Evolutionary conservation across 2,888 invertebrate genomes (phyloP), one percentile per base, ranked within the genome.

Genomic region (Macrophya alboannulata): DNA sequence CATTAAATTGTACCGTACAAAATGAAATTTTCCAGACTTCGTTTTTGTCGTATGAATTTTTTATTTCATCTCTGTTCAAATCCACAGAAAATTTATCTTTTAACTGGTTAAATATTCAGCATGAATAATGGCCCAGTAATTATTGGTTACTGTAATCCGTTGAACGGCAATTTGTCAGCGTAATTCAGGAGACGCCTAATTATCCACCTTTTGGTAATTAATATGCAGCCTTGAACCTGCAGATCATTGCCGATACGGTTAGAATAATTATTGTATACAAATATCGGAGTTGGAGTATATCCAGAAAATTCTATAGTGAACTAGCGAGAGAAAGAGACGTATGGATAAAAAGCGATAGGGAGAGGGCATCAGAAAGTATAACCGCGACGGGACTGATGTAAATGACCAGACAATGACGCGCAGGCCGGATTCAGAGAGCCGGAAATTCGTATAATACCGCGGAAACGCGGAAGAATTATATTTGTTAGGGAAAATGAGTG

Each of bases 381-480:
- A 21, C 21, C n/a, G 40, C n/a, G 40, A 62, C n/a, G 12, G 40
- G 59, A 71, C 65, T 83, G 83, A 83, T 65, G 85, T 79, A 81
- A 85, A 77, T n/a, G 82, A 86, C 86, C 85, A 86, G 86, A 88
- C 87, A 86, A 87, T 86, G 76, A 51, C 43, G 65, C 21, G 55
- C 71, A 25, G 51, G 81, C 40, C 65, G 43, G 84, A 85, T 72
- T 79, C 85, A 87, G 87, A 87, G 87, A 86, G 88, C 93, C 92
- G 93, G 93, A 93, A 92, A 91, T 91, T 83, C 85, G 88, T 87
- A 93, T 92, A 92, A 93, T 91, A 89, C 91, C 89, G 87, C 93
- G 93, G 93, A 93, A 93, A 89, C 89, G 89, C 87, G 87, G 85
- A 90, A 90, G 91, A 92, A 93, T 91, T 90, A 92, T 92, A 92